These are phyloP conservation scores for Nyctalus aviator DNA, from an alignment of 2,797 vertebrate species.

Conservation along the genomic window DNA sequence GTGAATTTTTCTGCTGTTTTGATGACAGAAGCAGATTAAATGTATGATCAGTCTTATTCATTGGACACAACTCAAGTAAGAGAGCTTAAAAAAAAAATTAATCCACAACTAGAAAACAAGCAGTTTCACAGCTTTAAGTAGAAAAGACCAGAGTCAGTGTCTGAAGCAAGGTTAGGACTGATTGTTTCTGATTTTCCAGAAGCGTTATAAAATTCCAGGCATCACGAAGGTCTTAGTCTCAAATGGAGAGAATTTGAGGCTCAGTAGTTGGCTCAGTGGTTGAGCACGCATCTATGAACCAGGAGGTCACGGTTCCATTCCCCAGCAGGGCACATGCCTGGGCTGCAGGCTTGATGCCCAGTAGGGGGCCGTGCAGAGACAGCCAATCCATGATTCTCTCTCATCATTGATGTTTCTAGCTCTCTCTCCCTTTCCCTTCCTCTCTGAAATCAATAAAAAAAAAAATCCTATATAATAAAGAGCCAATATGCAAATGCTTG, in stretches of 20 bases:
- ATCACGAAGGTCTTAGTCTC: neutral
- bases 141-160: conserved; percentile 44
- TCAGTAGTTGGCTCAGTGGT: too few relatives aligned
- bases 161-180: conserved; percentile 41
- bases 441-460: too few relatives aligned
- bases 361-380: too few relatives aligned
- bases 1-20: neutral
- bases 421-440: too few relatives aligned
- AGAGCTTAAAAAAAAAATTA: conserved; percentile 61
- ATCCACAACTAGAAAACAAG: conserved; percentile 47
- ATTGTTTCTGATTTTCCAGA: conserved; percentile 56
- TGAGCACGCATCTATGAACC: too few relatives aligned
- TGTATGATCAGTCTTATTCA: conserved; percentile 16
- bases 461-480: too few relatives aligned
- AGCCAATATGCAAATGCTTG: too few relatives aligned
- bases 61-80: conserved; percentile 42
- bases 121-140: conserved; percentile 48
- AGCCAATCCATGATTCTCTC: too few relatives aligned
- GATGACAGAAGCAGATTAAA: conserved; percentile 62
- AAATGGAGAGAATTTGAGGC: neutral
- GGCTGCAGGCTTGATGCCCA: too few relatives aligned
- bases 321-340: too few relatives aligned
- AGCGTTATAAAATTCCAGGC: conserved; percentile 20
- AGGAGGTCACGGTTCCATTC: too few relatives aligned
- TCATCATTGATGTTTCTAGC: too few relatives aligned